Base-by-base conservation (phyloP, 2,113 vertebrate species). In the Paracanthobrama guichenoti region DNA sequence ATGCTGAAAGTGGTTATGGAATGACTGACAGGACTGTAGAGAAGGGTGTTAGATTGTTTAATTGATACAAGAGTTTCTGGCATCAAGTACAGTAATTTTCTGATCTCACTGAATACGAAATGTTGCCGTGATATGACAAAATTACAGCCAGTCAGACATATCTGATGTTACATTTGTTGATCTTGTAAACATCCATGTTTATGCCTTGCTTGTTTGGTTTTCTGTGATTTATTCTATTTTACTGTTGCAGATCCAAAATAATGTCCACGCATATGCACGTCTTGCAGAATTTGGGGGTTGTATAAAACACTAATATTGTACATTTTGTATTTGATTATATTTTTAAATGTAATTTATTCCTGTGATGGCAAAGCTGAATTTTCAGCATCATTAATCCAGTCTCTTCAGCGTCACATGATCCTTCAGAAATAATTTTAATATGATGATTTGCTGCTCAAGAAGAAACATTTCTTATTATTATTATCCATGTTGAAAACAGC, bases 21-120 rank as follows among this genome's bases (percentile, higher is more conserved):
- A 66, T 28, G 62, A 67, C 78, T 85, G 84, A 76, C 67, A 80
- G 24, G 62, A 13, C 14, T 66, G 57, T 24, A 53, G 48, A 18
- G 16, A 53, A 75, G 73, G 31, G 8, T n/a, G 76, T 13, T n/a
- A 28, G 39, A 79, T 13, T 22, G 22, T 16, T 78, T n/a, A 78
- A 60, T 24, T 39, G 31, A 42, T 77, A n/a, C 11, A 42, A 42
- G 35, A 39, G 18, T 39, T 39, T 39, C 66, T 39, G 22, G 66
- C 18, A 22, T 39, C 18, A 69, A 71, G 20, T 55, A 55, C 53
- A 55, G 53, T 55, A 6, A 71, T 71, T 71, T 12, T 22, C 7
- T 39, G 18, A 39, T 2, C 35, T 39, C 66, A 69, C 20, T 69
- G 9, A 42, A 69, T 69, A 18, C 0, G 1, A 39, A 69, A 69